Conservation (phyloP, 2,888 invertebrate genomes). For the Dendrolimus houi region DNA sequence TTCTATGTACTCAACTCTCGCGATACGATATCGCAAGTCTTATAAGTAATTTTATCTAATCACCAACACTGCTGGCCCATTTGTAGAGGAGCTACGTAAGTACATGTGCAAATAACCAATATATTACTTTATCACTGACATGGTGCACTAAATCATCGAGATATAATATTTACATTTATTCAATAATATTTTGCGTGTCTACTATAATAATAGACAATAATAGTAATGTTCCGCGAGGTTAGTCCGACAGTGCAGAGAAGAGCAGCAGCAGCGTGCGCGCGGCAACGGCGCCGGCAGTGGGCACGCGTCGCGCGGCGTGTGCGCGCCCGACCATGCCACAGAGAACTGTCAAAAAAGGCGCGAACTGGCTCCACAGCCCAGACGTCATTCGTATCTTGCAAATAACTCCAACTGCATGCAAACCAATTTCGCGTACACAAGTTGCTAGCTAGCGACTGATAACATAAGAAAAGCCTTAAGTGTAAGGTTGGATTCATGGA, state of each 20-base stretch:
- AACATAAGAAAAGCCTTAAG: too few species aligned
- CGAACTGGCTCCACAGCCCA: slow-evolving; percentile 13
- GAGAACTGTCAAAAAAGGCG: slow-evolving; percentile 45
- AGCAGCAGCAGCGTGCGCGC: slow-evolving; percentile 9
- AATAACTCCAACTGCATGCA: too few species aligned
- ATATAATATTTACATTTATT: slow-evolving; percentile 18
- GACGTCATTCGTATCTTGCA: too few species aligned
- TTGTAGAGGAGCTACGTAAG: slow-evolving; percentile 8
- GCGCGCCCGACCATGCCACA: slow-evolving; percentile 13
- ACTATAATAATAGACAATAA: background rate
- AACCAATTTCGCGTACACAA: too few species aligned
- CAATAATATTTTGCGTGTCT: slow-evolving; percentile 11
- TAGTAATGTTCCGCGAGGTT: background rate
- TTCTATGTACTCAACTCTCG: background rate
- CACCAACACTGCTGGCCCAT: slow-evolving; percentile 22
- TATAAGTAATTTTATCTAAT: slow-evolving; percentile 24
- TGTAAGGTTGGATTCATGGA: too few species aligned
- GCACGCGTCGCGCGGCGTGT: slow-evolving; percentile 19
- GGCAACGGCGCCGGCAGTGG: slow-evolving; percentile 13
- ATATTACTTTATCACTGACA: slow-evolving; percentile 34
- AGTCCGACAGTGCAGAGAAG: slow-evolving; percentile 3
- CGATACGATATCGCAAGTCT: slow-evolving; percentile 3
- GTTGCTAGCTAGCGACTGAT: too few species aligned
- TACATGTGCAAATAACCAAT: slow-evolving; percentile 17
- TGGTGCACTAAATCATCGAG: slow-evolving; percentile 25